A percentile compares a stretch with the other conserved stretches of the same genome.
Evolutionary conservation across 2,888 invertebrate species (phyloP).

Genomic region (Diplolepis rosae): DNA sequence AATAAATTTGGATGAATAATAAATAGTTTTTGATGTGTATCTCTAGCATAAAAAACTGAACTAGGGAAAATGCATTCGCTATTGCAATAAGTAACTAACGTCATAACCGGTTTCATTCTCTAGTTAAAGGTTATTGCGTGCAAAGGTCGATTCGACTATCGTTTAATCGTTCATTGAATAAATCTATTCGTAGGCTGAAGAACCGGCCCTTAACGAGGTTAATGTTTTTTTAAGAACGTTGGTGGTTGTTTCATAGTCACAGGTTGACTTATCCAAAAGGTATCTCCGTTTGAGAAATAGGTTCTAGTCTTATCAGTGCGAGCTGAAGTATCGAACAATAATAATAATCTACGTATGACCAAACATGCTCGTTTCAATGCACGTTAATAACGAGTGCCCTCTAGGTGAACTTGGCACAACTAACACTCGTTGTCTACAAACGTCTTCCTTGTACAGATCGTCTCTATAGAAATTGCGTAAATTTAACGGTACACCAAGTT

Average conservation of each 20-base stretch:
- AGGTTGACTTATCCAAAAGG: not conserved
- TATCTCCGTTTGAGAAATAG: not conserved
- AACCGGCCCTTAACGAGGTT: slow-evolving; percentile 17
- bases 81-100: not conserved
- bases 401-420: not conserved
- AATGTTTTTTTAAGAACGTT: not conserved
- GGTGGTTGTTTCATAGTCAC: not conserved
- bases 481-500: slow-evolving; percentile 13
- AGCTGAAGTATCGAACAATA: slow-evolving; percentile 15
- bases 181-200: slow-evolving; percentile 20
- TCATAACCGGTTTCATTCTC: slow-evolving; percentile 23
- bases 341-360: not conserved
- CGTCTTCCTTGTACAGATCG: slow-evolving; percentile 12
- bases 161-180: not conserved
- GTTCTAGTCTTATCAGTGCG: not conserved
- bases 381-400: slow-evolving; percentile 15
- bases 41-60: not conserved
- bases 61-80: not conserved
- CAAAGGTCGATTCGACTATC: slow-evolving; percentile 20
- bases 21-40: not conserved
- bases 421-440: not conserved
- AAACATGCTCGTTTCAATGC: slow-evolving; percentile 16
- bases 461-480: slow-evolving; percentile 5
- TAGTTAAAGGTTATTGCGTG: slow-evolving; percentile 1
- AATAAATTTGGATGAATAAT: too few relatives aligned